Evolutionary conservation across 2,797 vertebrate species (phyloP).

Genomic region (Sebastes taczanowskii): DNA sequence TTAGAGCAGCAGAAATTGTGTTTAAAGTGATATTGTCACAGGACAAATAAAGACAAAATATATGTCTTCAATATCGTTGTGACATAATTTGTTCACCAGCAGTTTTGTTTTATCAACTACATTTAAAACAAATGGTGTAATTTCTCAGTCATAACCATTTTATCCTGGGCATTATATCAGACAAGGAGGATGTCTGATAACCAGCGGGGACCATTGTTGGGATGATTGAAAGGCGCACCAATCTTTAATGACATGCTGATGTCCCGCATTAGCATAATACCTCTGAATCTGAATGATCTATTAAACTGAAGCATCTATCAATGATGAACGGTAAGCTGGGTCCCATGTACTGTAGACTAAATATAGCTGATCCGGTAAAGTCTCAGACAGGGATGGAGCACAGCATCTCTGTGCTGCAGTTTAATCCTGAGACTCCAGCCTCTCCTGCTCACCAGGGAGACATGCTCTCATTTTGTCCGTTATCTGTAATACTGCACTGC

Average conservation of each 20-base stretch:
- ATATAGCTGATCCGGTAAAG: slow-evolving; percentile 70
- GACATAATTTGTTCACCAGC: neutral
- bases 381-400: slow-evolving; percentile 63
- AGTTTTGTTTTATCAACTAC: slow-evolving; percentile 13
- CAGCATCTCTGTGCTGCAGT: slow-evolving; percentile 37
- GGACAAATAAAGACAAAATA: neutral
- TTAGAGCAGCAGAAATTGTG: neutral
- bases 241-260: slow-evolving; percentile 54
- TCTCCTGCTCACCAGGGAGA: slow-evolving; percentile 36
- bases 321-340: slow-evolving; percentile 45
- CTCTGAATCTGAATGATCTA: slow-evolving; percentile 55
- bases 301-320: slow-evolving; percentile 57
- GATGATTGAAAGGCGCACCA: slow-evolving; percentile 19
- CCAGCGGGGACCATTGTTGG: slow-evolving; percentile 15
- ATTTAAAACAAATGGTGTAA: slow-evolving; percentile 11
- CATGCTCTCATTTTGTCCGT: slow-evolving; percentile 28
- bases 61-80: neutral
- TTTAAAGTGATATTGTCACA: neutral
- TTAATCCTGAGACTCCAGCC: slow-evolving; percentile 58
- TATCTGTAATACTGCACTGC: slow-evolving; percentile 27
- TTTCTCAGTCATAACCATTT: slow-evolving; percentile 23
- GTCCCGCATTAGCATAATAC: slow-evolving; percentile 64
- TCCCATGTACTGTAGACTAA: slow-evolving; percentile 47
- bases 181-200: slow-evolving; percentile 30
- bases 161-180: slow-evolving; percentile 17